Evolutionary conservation across 1,140 invertebrate species (phyloP), one percentile per base, ranked within the genome.

Genomic region (Uloborus diversus): DNA sequence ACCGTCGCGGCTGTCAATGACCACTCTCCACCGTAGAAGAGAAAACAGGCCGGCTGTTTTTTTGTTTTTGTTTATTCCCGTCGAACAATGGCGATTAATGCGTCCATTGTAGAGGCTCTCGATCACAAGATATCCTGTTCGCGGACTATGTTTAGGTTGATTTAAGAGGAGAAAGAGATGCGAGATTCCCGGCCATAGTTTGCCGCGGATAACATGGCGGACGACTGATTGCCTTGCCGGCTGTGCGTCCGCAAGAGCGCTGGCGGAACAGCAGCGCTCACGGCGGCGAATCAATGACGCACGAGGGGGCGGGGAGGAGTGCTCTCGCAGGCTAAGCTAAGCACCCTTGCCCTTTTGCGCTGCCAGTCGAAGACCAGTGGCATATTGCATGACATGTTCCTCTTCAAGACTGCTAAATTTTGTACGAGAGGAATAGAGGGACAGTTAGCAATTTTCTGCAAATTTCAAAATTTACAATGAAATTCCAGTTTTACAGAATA

Each of bases 11-110:
- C 20, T 33, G 64, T 17, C 32, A 30, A 30, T 35, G 30, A 59
- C 71, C 71, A 59, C 56, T 30, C 56, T 30, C 25, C 56, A 14
- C 56, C 56, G 56, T 59, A 30, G 4, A 25, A 28, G 25, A 59
- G n/a, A 25, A 13, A 14, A 59, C 32, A 25, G 56, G n/a, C 25
- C 32, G 25, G 4, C 4, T 30, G 14, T 13, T 25, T 30, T 28
- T 30, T 59, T 27, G 13, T 59, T 5, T 30, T 56, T 59, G 9
- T 59, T 28, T 14, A 59, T n/a, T n/a, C n/a, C n/a, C n/a, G n/a
- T n/a, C n/a, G n/a, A 30, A 59, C 56, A 59, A 59, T 59, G 27
- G 56, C 25, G 25, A 28, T 59, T 59, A 59, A 30, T 59, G 1
- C n/a, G 25, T 59, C 25, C 27, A 59, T 59, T 30, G 28, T 59